Base-by-base conservation (phyloP, 2,888 invertebrate species). In the Rutpela maculata region DNA sequence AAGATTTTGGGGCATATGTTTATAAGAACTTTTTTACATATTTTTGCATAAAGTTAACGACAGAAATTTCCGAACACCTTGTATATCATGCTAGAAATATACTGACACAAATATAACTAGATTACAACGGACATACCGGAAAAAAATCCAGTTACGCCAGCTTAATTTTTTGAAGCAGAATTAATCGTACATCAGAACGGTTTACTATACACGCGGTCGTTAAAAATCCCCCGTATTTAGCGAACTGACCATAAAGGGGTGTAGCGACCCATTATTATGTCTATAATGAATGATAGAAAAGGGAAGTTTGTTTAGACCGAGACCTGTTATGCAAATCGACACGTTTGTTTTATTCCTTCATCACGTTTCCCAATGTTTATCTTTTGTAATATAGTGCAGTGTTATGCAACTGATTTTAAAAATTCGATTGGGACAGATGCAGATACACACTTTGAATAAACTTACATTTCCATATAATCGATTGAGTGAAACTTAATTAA, bases 191-290 rank as follows among this genome's bases (percentile, higher is more conserved):
- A n/a, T 50, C n/a, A n/a, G n/a, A 50, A 50, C 50, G 15, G 15
- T n/a, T 50, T 50, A 17, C 55, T 15, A 15, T 11, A 65, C n/a
- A 43, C 7, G 43, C n/a, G 59, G 72, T 71, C 74, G 70, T 74
- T 74, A 70, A 69, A 68, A 73, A 50, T 17, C 74, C 75, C 70
- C 43, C 56, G 7, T 70, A 55, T 68, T 18, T 69, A 56, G 19
- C 57, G 62, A 55, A 73, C 74, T 78, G 76, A 76, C 78, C 76
- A 69, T 73, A 59, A 76, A 74, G 78, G 78, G 78, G 74, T 69
- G 76, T 71, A 75, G 67, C 71, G 69, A 74, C 71, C 71, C 70
- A 31, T 69, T 78, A 65, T 66, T 69, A 50, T 35, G 55, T 59
- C 26, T 55, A 71, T 71, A 67, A 74, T 67, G 69, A 67, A 74